Conservation (phyloP, 64 coral and sea anemone species). For the Stichodactyla helianthus region DNA sequence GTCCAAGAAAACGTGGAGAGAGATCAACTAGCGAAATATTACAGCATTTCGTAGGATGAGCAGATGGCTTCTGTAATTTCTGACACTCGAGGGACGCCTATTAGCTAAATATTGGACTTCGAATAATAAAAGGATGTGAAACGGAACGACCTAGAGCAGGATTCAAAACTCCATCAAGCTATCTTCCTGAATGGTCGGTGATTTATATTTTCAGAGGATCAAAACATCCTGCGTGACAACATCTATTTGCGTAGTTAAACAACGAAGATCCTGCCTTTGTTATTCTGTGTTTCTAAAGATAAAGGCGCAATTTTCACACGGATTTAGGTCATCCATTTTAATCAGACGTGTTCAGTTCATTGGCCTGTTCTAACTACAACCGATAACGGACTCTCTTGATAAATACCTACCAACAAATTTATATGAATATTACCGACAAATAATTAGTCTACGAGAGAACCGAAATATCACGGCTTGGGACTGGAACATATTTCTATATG, state of each 20-base stretch:
- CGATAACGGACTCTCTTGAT: neutral
- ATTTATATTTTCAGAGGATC: neutral
- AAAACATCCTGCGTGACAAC: neutral
- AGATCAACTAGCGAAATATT: too few relatives aligned
- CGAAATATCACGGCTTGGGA: neutral
- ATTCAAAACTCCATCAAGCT: neutral
- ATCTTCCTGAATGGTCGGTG: neutral
- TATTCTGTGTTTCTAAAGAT: neutral
- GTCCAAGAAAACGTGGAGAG: too few relatives aligned
- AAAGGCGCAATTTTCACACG: neutral
- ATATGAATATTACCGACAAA: neutral
- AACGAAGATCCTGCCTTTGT: conserved; percentile 1
- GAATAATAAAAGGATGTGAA: neutral
- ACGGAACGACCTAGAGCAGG: neutral
- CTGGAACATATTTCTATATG: neutral
- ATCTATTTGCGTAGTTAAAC: neutral
- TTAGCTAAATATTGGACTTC: neutral
- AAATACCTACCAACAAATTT: neutral
- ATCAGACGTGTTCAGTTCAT: neutral
- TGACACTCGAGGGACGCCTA: neutral
- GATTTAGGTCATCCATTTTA: neutral
- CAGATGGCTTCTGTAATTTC: conserved; percentile 7
- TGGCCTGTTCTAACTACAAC: neutral
- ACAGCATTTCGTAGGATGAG: neutral
- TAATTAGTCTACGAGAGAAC: neutral